These are phyloP conservation scores for Stenichneumon culpator DNA, from an alignment of 2,888 invertebrate species.

Conservation along the genomic window DNA sequence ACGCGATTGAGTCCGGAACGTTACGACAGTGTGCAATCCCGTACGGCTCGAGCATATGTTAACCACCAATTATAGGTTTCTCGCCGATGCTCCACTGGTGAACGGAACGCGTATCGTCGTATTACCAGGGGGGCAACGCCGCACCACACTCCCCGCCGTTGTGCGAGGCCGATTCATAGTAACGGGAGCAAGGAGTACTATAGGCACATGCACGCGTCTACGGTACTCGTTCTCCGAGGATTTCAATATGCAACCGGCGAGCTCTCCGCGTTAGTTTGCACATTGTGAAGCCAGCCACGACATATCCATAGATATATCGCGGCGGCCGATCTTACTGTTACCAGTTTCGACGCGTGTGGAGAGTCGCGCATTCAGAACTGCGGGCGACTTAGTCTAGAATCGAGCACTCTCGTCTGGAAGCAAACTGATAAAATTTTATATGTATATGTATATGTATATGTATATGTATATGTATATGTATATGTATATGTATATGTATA, in stretches of 20 bases:
- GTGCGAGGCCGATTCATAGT: constrained; percentile 39
- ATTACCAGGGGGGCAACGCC: constrained; percentile 8
- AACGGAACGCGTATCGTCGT: constrained; percentile 40
- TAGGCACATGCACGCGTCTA: constrained; percentile 8
- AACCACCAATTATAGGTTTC: constrained; percentile 61
- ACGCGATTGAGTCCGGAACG: constrained; percentile 16
- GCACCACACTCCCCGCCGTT: neutral
- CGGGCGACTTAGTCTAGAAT: neutral
- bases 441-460: neutral
- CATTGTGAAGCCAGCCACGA: constrained; percentile 21
- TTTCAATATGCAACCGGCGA: constrained; percentile 41
- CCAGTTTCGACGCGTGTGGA: constrained; percentile 4
- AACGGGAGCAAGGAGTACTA: constrained; percentile 49
- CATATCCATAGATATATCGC: neutral
- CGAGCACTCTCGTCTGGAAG: constrained; percentile 7
- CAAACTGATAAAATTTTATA: constrained; percentile 3
- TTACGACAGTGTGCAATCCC: neutral
- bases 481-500: neutral
- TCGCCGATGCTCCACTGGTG: constrained; percentile 41
- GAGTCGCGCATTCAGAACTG: neutral
- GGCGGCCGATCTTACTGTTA: neutral
- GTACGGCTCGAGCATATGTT: constrained; percentile 13
- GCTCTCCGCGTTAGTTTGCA: constrained; percentile 10
- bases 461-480: neutral
- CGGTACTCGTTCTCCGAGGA: constrained; percentile 37